These are phyloP conservation scores for Platypus cylindrus DNA, from an alignment of 2,888 invertebrate genomes.

Conservation along the genomic window DNA sequence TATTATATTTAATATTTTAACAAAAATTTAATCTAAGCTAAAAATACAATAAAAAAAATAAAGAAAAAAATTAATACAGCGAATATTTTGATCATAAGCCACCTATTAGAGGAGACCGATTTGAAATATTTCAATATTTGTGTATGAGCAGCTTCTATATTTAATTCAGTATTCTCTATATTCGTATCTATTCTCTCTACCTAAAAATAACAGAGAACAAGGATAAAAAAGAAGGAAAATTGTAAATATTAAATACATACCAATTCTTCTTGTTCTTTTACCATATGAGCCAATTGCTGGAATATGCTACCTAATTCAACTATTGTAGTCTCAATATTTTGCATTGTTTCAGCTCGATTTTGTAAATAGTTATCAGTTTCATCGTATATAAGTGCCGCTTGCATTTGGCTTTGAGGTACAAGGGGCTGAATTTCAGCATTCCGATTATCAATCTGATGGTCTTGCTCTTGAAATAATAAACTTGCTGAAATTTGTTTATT, in stretches of 20 bases:
- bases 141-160: constrained; percentile 94
- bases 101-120: constrained; percentile 91
- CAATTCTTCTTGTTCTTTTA: constrained; percentile 97
- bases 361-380: constrained; percentile 84
- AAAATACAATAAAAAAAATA: constrained; percentile 94
- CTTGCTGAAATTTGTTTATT: constrained; percentile 26
- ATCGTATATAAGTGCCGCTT: constrained; percentile 67
- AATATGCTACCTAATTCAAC: constrained; percentile 98
- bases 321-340: constrained; percentile 97
- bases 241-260: constrained; percentile 37
- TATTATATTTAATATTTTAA: not conserved
- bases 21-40: constrained; percentile 44
- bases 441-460: constrained; percentile 65
- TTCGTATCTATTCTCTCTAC: constrained; percentile 89
- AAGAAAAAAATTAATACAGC: constrained; percentile 98
- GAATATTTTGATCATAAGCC: constrained; percentile 99
- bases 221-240: not conserved
- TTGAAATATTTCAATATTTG: constrained; percentile 98
- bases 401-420: constrained; percentile 39
- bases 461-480: constrained; percentile 41
- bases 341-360: constrained; percentile 94
- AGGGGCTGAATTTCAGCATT: constrained; percentile 56
- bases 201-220: constrained; percentile 5
- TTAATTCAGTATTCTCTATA: constrained; percentile 87
- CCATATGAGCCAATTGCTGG: constrained; percentile 91